These are phyloP conservation scores for Cuniculus paca DNA, from an alignment of 2,797 vertebrate genomes.

Conservation along the genomic window DNA sequence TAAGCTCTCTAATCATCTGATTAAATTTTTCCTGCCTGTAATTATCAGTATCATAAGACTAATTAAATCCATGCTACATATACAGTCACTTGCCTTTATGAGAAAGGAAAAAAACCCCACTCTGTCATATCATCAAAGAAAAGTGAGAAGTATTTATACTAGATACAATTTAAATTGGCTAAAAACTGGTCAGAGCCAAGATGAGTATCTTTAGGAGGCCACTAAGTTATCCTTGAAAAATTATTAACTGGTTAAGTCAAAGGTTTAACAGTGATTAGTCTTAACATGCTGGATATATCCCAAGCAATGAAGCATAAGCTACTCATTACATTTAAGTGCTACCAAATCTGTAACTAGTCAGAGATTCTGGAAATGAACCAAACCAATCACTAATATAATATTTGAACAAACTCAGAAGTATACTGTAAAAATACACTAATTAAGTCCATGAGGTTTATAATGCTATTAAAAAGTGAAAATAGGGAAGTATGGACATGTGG, in stretches of 20 bases:
- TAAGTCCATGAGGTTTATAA: slow-evolving; percentile 80
- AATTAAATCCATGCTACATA: slow-evolving; percentile 80
- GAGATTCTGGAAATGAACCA: slow-evolving; percentile 83
- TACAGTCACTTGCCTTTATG: slow-evolving; percentile 76
- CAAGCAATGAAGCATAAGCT: slow-evolving; percentile 83
- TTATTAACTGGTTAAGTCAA: slow-evolving; percentile 78
- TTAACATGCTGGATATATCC: slow-evolving; percentile 84
- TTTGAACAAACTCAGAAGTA: slow-evolving; percentile 85
- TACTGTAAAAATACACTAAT: slow-evolving; percentile 87
- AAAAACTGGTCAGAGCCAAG: slow-evolving; percentile 81
- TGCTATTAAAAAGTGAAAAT: slow-evolving; percentile 85
- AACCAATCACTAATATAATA: slow-evolving; percentile 82
- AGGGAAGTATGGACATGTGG: slow-evolving; percentile 81
- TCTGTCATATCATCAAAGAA: slow-evolving; percentile 79
- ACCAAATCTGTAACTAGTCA: slow-evolving; percentile 84
- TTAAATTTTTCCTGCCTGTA: slow-evolving; percentile 76
- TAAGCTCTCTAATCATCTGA: slow-evolving; percentile 79
- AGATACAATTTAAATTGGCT: slow-evolving; percentile 78
- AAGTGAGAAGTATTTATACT: slow-evolving; percentile 77
- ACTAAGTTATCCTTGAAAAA: slow-evolving; percentile 84
- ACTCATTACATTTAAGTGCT: slow-evolving; percentile 86
- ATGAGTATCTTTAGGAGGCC: slow-evolving; percentile 79
- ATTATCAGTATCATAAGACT: slow-evolving; percentile 80
- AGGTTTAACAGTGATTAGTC: slow-evolving; percentile 83
- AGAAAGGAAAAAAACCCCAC: slow-evolving; percentile 83